phyloP scores from a whole-genome alignment of 2,113 vertebrate species.

The Leiothrix lutea region DNA sequence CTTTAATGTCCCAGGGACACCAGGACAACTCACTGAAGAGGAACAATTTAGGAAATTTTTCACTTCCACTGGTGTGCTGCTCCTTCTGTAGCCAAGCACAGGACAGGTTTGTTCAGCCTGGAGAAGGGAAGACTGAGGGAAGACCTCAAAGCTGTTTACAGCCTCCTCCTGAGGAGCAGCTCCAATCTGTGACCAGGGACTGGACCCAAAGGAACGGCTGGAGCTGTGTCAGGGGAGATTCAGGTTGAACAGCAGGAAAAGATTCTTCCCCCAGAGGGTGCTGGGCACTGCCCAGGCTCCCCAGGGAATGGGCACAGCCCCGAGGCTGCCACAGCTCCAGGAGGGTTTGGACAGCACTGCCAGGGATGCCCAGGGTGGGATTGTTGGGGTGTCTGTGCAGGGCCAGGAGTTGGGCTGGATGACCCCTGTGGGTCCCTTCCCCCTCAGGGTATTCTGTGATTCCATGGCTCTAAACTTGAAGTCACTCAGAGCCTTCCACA shows the following conservation, averaged over 20 bases:
- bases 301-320: not conserved
- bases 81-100: not conserved
- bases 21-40: not conserved
- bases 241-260: accelerated
- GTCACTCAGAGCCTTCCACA: not conserved
- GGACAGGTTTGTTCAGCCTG: not conserved
- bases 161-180: not conserved
- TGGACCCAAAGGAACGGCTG: accelerated
- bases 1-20: not conserved
- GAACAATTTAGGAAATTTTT: not conserved
- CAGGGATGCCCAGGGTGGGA: not conserved
- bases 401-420: accelerated
- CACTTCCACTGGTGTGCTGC: not conserved
- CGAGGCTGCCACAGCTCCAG: not conserved
- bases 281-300: not conserved
- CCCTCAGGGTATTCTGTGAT: not conserved
- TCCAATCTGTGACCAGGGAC: accelerated
- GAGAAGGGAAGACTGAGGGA: not conserved
- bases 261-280: not conserved
- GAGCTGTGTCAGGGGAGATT: accelerated
- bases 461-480: not conserved
- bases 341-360: accelerated
- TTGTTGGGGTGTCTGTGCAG: not conserved
- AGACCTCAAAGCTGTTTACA: not conserved
- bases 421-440: not conserved